Conservation (phyloP, 1,140 invertebrate genomes). For the Octopus bimaculoides region DNA sequence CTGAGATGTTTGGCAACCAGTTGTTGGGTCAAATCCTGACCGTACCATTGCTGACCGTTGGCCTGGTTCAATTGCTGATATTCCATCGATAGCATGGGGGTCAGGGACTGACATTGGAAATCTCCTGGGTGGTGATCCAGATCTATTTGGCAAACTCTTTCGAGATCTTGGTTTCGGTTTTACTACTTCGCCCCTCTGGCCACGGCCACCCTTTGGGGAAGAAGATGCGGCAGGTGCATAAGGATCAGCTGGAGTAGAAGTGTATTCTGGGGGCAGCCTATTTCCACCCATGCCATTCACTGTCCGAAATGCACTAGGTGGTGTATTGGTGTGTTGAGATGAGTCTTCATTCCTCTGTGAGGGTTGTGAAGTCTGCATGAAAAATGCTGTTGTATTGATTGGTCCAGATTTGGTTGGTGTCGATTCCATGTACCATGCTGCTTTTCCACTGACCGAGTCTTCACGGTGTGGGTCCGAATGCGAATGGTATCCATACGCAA, state of each 20-base stretch:
- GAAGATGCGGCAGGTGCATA: not conserved
- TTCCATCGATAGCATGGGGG: not conserved
- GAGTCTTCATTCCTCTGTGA: not conserved
- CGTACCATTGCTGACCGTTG: conserved; percentile 36
- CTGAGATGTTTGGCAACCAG: conserved; percentile 36
- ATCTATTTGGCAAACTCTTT: not conserved
- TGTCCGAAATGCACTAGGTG: too few relatives aligned
- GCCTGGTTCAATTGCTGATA: conserved; percentile 22
- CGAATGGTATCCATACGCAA: conserved; percentile 36
- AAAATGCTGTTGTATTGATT: conserved; percentile 28
- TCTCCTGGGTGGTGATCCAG: not conserved
- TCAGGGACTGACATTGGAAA: not conserved
- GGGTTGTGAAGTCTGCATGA: conserved; percentile 22
- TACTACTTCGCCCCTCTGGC: not conserved
- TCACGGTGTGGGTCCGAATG: conserved; percentile 13
- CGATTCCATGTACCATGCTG: conserved; percentile 34
- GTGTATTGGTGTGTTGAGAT: not conserved
- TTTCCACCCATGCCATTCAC: not conserved
- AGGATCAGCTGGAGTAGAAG: conserved; percentile 27
- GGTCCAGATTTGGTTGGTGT: conserved; percentile 30
- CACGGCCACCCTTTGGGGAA: not conserved
- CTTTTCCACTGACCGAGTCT: conserved; percentile 20
- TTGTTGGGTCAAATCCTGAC: conserved; percentile 34
- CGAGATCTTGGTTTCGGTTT: not conserved
- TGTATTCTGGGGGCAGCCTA: conserved; percentile 22